Evolutionary conservation across 2,888 invertebrate species (phyloP), one percentile per base, ranked within the genome.

Genomic region (Eubasilissa splendida): DNA sequence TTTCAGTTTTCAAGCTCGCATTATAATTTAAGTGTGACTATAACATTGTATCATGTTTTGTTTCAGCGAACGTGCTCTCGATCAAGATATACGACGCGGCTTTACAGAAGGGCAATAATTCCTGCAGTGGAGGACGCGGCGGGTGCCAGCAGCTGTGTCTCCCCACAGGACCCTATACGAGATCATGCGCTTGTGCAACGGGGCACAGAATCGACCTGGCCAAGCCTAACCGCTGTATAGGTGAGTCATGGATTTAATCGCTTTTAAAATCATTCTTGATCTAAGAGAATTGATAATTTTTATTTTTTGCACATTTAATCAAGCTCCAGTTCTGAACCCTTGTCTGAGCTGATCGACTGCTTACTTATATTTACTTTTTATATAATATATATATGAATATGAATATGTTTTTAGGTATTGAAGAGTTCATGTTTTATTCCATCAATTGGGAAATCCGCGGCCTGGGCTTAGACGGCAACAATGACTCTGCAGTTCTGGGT

Each of bases 371-470:
- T 22, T 22, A 22, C 22, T 22, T 22, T 22, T 22, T 22, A 22
- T 22, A 22, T 22, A 22, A 22, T 22, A 22, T 22, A 1, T 22
- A 22, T 22, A 5, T 42, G 7, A 42, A 42, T 42, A 42, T 42
- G 42, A 42, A 5, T 42, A 7, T 42, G 42, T 42, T 42, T 42
- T 82, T 85, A 92, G 93, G 93, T 58, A 87, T 91, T 65, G 91
- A 93, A 82, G 94, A 95, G 84, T 94, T 96, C 86, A 87, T 96
- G 77, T 91, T 96, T 85, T 96, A 94, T 87, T 95, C 96, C 0
- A 90, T 93, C 84, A 93, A 93, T 86, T 95, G 95, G 91, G 95
- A 96, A 87, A 90, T 96, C 82, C 93, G 93, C 84, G 96, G 95
- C 12, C 88, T 93, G 77, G 87, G 91, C 14, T 86, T 93, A 83